These are phyloP conservation scores for Pelagia noctiluca DNA, from an alignment of 30 jellyfish, hydroid and myxozoan species.

Conservation along the genomic window DNA sequence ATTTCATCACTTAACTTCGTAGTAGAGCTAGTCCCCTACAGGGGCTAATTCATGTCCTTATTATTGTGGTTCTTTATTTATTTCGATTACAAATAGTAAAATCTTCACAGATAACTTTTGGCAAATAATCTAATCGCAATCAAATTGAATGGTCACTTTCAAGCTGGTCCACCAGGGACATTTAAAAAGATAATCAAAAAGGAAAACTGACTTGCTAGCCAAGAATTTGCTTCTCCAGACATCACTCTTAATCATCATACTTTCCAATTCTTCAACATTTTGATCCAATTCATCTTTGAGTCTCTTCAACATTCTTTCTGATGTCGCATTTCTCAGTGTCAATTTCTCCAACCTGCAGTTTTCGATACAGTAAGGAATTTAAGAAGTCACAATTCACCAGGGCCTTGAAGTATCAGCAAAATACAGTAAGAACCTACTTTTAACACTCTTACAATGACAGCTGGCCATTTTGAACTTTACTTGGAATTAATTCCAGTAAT, in stretches of 20 bases:
- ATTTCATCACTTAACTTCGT: too few relatives aligned
- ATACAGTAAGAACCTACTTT: not conserved
- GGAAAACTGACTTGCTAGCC: slow-evolving; percentile 72
- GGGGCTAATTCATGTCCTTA: not conserved
- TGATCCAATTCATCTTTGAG: slow-evolving; percentile 60
- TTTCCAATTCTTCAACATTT: slow-evolving; percentile 75
- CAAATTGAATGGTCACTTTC: not conserved
- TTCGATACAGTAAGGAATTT: not conserved
- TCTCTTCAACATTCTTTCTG: slow-evolving; percentile 56
- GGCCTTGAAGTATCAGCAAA: not conserved
- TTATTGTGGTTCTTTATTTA: not conserved
- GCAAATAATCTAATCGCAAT: not conserved
- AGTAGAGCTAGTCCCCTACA: not conserved
- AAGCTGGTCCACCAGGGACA: too few relatives aligned
- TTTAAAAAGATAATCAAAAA: not conserved
- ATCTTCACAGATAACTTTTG: not conserved
- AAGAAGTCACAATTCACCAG: too few relatives aligned
- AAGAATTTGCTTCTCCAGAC: slow-evolving; percentile 92
- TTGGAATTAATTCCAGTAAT: not conserved
- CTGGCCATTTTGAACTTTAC: not conserved
- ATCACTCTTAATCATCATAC: slow-evolving; percentile 72
- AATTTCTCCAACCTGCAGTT: slow-evolving; percentile 73
- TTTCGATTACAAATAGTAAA: not conserved
- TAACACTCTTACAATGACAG: not conserved
- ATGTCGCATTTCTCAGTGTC: slow-evolving; percentile 57